Evolutionary conservation across 2,113 vertebrate species (phyloP).

Genomic region (Ranitomeya variabilis): DNA sequence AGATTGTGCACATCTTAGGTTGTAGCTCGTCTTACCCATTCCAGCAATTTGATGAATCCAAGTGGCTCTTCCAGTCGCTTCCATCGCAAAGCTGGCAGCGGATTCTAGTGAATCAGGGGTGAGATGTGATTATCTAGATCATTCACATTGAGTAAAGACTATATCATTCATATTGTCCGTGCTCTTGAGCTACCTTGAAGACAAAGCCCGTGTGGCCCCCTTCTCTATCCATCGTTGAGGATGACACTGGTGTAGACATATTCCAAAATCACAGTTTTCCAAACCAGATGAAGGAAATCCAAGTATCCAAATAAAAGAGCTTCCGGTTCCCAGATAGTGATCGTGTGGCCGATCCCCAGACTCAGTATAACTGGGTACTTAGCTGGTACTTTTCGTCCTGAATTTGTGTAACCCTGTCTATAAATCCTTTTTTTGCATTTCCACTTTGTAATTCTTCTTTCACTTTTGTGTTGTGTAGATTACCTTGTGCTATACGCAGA

Average conservation of each 20-base stretch:
- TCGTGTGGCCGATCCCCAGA: not conserved
- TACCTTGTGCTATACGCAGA: not conserved
- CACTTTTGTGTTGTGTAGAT: not conserved
- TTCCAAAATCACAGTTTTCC: not conserved
- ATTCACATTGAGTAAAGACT: conserved; percentile 35
- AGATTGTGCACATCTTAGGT: no score
- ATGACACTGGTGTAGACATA: conserved; percentile 46
- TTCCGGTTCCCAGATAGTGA: not conserved
- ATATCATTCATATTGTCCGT: conserved; percentile 14
- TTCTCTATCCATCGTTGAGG: conserved; percentile 51
- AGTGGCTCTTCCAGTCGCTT: conserved; percentile 86
- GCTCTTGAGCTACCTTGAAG: conserved; percentile 47
- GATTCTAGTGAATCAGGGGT: conserved; percentile 67
- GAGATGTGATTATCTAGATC: conserved; percentile 34
- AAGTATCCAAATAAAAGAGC: not conserved
- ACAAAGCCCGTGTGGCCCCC: conserved; percentile 28
- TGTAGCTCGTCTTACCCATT: conserved; percentile 81
- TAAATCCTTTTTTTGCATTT: not conserved
- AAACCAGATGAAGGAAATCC: conserved; percentile 16
- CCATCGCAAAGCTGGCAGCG: conserved; percentile 75
- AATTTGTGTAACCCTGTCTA: not conserved
- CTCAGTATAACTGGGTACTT: not conserved
- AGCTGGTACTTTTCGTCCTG: not conserved
- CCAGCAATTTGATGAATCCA: conserved; percentile 88
- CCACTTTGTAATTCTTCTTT: not conserved